Evolutionary conservation across 2,888 invertebrate genomes (phyloP).

Genomic region (Melikaiella ostensackeni): DNA sequence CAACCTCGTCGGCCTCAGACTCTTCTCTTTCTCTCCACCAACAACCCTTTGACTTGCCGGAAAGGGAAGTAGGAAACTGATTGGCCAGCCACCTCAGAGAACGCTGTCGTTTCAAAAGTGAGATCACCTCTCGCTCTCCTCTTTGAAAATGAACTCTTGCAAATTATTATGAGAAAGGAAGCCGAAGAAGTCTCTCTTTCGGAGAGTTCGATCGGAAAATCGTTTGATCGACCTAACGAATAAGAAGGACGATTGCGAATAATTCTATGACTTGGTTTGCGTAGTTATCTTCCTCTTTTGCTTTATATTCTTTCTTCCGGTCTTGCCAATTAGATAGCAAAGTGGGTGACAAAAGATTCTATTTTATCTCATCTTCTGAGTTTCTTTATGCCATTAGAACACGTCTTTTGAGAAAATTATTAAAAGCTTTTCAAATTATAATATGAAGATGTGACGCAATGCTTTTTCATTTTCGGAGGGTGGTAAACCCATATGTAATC

Average conservation of each 20-base stretch:
- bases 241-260: slow-evolving; percentile 29
- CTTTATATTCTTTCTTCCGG: slow-evolving; percentile 28
- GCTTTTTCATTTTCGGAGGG: neutral
- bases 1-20: slow-evolving; percentile 57
- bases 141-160: slow-evolving; percentile 39
- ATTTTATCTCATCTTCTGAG: slow-evolving; percentile 44
- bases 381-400: slow-evolving; percentile 46
- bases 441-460: neutral
- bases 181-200: neutral
- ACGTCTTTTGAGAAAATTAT: neutral
- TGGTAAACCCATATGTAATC: too few relatives aligned
- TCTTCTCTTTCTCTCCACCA: slow-evolving; percentile 48
- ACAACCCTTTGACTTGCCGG: slow-evolving; percentile 68
- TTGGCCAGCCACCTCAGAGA: slow-evolving; percentile 60
- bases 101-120: slow-evolving; percentile 30
- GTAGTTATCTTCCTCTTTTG: slow-evolving; percentile 37
- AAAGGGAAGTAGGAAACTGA: slow-evolving; percentile 59
- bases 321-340: slow-evolving; percentile 36
- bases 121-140: slow-evolving; percentile 13
- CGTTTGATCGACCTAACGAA: slow-evolving; percentile 39
- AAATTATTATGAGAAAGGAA: slow-evolving; percentile 26
- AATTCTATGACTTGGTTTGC: slow-evolving; percentile 42
- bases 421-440: neutral
- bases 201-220: slow-evolving; percentile 38
- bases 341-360: neutral